Conservation (phyloP, 92 coral and sea anemone genomes). For the Plumapathes pennacea region DNA sequence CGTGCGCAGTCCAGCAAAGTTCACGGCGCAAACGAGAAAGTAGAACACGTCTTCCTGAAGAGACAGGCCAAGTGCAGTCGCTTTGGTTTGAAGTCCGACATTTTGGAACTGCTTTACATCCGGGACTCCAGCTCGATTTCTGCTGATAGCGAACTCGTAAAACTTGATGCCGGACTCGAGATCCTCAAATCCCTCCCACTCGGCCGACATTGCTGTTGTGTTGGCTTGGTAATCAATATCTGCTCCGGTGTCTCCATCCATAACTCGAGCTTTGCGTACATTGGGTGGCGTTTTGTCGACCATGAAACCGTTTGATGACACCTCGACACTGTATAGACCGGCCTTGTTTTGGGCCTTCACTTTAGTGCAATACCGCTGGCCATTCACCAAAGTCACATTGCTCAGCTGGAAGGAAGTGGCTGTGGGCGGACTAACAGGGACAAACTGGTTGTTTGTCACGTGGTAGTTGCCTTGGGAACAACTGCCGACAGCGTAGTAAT, state of each 20-base stretch:
- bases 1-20: slow-evolving; percentile 67
- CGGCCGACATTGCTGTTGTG: slow-evolving; percentile 64
- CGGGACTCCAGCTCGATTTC: slow-evolving; percentile 66
- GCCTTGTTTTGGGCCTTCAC: slow-evolving; percentile 89
- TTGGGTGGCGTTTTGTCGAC: slow-evolving; percentile 84
- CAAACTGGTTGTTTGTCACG: slow-evolving; percentile 75
- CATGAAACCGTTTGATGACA: slow-evolving; percentile 84
- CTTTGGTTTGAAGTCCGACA: slow-evolving; percentile 69
- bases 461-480: slow-evolving; percentile 85
- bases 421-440: slow-evolving; percentile 60
- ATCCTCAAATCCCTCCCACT: slow-evolving; percentile 83
- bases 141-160: slow-evolving; percentile 82
- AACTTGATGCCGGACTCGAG: slow-evolving; percentile 74
- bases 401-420: slow-evolving; percentile 59
- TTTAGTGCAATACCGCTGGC: slow-evolving; percentile 90
- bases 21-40: slow-evolving; percentile 80
- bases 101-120: slow-evolving; percentile 60
- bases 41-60: slow-evolving; percentile 77
- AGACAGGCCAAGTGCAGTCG: slow-evolving; percentile 55
- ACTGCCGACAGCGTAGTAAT: slow-evolving; percentile 89
- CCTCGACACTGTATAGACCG: slow-evolving; percentile 67
- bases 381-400: slow-evolving; percentile 72
- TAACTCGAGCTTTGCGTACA: slow-evolving; percentile 66
- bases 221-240: slow-evolving; percentile 87
- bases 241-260: slow-evolving; percentile 68